These are phyloP conservation scores for Antheraea pernyi DNA, from an alignment of 1,140 invertebrate genomes.

Conservation along the genomic window DNA sequence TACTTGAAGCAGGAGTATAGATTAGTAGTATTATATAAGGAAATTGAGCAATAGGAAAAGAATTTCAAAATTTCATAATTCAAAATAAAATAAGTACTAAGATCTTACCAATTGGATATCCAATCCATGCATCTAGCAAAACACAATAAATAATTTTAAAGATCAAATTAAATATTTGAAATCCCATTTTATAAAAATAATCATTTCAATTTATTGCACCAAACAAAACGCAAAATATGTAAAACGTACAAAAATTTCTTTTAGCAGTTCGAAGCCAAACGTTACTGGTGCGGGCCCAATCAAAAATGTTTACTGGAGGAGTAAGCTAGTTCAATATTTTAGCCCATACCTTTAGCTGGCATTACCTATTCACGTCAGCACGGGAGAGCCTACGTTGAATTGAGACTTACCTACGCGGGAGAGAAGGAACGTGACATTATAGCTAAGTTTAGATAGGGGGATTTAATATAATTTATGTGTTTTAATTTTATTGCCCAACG, in stretches of 20 bases:
- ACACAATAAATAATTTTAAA: background rate
- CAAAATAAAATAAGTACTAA: no score
- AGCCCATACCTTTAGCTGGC: constrained; percentile 34
- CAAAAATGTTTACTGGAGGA: constrained; percentile 53
- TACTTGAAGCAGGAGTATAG: no score
- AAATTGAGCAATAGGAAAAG: no score
- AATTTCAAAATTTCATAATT: no score
- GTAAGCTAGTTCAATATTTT: constrained; percentile 44
- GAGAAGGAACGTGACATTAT: constrained; percentile 21
- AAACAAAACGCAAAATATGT: constrained; percentile 26
- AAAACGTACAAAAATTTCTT: constrained; percentile 30
- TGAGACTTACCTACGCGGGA: background rate
- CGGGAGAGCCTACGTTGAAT: background rate
- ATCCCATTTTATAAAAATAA: constrained; percentile 17
- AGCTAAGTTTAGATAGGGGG: no score
- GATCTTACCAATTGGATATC: no score
- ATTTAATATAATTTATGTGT: background rate
- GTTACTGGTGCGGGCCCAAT: constrained; percentile 41
- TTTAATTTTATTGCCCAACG: background rate
- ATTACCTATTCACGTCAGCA: constrained; percentile 34
- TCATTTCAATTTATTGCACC: constrained; percentile 30
- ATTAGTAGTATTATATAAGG: no score
- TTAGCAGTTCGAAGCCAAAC: constrained; percentile 31
- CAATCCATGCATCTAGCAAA: no score
- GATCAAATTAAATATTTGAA: background rate